phyloP scores from a whole-genome alignment of 1,140 invertebrate species.

The Caenorhabditis tropicalis region DNA sequence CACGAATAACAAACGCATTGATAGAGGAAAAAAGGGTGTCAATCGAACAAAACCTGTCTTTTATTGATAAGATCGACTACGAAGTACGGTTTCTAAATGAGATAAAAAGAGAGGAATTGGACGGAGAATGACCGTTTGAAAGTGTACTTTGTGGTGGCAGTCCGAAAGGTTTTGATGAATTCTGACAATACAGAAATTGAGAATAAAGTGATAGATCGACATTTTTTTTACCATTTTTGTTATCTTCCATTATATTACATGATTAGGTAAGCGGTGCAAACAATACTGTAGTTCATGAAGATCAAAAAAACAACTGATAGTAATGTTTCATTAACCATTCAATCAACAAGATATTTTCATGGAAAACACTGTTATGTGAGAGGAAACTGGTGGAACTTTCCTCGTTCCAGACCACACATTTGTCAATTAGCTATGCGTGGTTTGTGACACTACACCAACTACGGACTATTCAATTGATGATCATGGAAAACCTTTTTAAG shows the following conservation, averaged over 20 bases:
- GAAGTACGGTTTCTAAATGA: background rate
- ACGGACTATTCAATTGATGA: background rate
- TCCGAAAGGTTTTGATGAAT: background rate
- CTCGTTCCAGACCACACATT: background rate
- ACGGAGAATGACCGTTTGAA: background rate
- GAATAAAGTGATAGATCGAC: background rate
- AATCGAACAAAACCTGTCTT: background rate
- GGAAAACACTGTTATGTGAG: background rate
- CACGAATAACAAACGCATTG: background rate
- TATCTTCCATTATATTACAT: no score
- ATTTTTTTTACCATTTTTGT: no score
- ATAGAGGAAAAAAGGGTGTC: background rate
- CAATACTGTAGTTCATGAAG: no score
- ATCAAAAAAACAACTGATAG: no score
- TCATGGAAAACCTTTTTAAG: no score
- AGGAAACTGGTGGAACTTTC: background rate
- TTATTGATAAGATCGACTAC: slow-evolving; percentile 26
- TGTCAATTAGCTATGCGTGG: background rate
- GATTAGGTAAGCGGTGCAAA: no score
- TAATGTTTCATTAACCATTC: no score
- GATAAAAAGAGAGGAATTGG: background rate
- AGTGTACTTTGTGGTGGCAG: background rate
- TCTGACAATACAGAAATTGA: no score
- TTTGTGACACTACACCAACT: background rate
- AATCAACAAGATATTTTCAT: no score